Percentiles rank a stretch among this genome's conserved stretches.
Evolutionary conservation across 2,888 invertebrate species (phyloP).

Genomic region (Diplazon laetatorius): DNA sequence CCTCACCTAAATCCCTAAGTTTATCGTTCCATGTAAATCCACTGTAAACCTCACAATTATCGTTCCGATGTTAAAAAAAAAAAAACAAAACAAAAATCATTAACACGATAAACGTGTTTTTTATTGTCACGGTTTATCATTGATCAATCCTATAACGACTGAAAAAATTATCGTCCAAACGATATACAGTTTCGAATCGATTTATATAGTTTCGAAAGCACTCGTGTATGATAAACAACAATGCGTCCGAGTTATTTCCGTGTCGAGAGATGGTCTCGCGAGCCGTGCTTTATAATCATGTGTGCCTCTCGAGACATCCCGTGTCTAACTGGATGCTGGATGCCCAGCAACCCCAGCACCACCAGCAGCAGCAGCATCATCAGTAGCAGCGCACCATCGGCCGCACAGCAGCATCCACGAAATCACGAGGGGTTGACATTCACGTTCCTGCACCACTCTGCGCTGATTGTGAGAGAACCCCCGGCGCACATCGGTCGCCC

Average conservation of each 20-base stretch:
- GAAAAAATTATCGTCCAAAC: too few relatives aligned
- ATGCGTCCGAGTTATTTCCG: background rate
- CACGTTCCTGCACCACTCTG: conserved; percentile 34
- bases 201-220: too few relatives aligned
- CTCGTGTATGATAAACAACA: background rate
- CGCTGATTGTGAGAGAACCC: conserved; percentile 34
- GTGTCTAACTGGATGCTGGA: conserved; percentile 42
- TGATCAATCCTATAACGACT: too few relatives aligned
- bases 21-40: background rate
- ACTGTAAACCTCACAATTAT: background rate
- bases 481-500: conserved; percentile 33
- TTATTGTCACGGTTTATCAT: too few relatives aligned
- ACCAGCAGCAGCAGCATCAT: conserved; percentile 6
- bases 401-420: conserved; percentile 18
- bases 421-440: conserved; percentile 31
- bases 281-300: background rate
- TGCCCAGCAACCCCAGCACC: background rate
- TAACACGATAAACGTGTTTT: too few relatives aligned
- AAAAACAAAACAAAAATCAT: too few relatives aligned
- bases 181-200: too few relatives aligned
- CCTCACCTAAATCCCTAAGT: background rate
- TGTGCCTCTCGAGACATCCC: conserved; percentile 34
- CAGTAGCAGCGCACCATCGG: conserved; percentile 38
- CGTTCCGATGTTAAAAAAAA: too few relatives aligned
- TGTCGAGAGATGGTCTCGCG: conserved; percentile 1